phyloP scores from a whole-genome alignment of 2,797 vertebrate genomes.

The Podargus strigoides region DNA sequence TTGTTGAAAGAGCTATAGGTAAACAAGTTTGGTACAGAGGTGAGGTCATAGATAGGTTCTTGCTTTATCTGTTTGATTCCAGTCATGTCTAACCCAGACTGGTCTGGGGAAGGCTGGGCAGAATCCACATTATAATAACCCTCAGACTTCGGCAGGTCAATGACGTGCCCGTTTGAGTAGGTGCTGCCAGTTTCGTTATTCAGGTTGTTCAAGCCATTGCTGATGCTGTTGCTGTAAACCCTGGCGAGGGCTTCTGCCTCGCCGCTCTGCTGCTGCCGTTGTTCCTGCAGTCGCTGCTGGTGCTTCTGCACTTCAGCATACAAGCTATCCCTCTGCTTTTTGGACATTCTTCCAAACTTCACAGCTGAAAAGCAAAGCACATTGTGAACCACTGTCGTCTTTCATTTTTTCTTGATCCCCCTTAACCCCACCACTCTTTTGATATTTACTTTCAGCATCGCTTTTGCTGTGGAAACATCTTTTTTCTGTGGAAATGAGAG shows the following conservation, averaged over 20 bases:
- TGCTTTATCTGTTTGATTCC: constrained; percentile 99
- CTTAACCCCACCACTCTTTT: background rate
- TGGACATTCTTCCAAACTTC: constrained; percentile 99
- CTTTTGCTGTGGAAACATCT: background rate
- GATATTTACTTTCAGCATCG: background rate
- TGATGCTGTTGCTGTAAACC: constrained; percentile 90
- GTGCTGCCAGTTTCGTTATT: constrained; percentile 88
- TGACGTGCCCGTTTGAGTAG: constrained; percentile 91
- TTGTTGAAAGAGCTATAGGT: constrained; percentile 95
- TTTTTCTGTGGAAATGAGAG: background rate
- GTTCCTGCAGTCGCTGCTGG: constrained; percentile 92
- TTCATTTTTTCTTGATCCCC: background rate
- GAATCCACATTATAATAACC: constrained; percentile 94
- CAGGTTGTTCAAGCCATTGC: constrained; percentile 88
- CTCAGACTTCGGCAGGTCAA: constrained; percentile 93
- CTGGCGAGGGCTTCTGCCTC: constrained; percentile 93
- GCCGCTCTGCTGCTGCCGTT: constrained; percentile 92
- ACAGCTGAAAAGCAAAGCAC: constrained; percentile 81
- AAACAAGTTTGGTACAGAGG: constrained; percentile 97
- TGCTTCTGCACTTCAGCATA: constrained; percentile 99
- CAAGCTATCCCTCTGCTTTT: constrained; percentile 96
- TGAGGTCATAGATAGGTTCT: constrained; percentile 98
- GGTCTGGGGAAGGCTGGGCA: constrained; percentile 95
- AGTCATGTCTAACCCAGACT: constrained; percentile 97
- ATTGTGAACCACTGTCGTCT: background rate